Percentiles rank a stretch among this genome's conserved stretches.
Conservation (phyloP, 2,888 invertebrate genomes). For the Drosophila percnosoma region DNA sequence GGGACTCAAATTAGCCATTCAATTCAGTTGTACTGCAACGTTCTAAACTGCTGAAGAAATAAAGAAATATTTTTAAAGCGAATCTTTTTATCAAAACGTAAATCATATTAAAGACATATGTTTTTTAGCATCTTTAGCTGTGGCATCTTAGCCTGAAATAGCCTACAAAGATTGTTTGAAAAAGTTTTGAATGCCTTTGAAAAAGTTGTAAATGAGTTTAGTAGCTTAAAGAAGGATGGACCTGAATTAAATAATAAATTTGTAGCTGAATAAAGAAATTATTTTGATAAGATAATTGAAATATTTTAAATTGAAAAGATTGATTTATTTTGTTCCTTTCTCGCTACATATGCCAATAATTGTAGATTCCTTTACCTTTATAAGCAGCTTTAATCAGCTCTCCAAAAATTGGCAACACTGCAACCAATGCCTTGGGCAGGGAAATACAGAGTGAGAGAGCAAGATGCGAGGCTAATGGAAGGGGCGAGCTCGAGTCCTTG, state of each 20-base stretch:
- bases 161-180: background rate
- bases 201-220: background rate
- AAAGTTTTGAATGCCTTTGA: background rate
- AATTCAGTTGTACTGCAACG: background rate
- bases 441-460: background rate
- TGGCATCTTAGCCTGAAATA: background rate
- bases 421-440: slow-evolving; percentile 6
- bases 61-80: background rate
- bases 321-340: accelerated
- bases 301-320: background rate
- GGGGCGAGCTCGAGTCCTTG: slow-evolving; percentile 26
- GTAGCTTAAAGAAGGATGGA: background rate
- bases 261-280: background rate
- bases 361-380: background rate
- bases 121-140: background rate
- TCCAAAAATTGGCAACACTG: background rate
- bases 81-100: background rate
- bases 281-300: background rate
- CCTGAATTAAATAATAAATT: background rate
- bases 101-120: background rate
- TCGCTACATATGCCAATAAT: background rate
- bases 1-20: background rate
- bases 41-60: background rate
- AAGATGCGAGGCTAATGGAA: background rate
- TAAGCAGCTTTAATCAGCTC: background rate